These are phyloP conservation scores for Onthophagus sagittarius DNA, from an alignment of 2,888 invertebrate species.

Conservation along the genomic window DNA sequence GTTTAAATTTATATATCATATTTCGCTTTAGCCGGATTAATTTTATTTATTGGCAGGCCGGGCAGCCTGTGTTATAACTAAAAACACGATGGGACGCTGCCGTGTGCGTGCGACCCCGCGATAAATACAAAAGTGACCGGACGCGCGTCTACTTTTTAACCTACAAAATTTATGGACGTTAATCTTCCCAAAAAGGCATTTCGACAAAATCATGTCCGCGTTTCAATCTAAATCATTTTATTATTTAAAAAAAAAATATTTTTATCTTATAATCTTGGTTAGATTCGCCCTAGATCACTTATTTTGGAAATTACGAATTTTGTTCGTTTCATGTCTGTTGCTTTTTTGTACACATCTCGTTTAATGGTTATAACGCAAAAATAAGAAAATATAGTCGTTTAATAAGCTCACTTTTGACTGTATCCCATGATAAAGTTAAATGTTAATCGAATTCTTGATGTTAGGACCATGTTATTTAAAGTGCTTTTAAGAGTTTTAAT, in stretches of 20 bases:
- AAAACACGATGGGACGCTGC: constrained; percentile 39
- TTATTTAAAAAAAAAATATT: neutral
- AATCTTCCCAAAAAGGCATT: neutral
- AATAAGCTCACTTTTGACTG: no score
- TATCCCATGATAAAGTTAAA: no score
- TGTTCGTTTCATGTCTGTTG: no score
- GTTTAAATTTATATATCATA: constrained; percentile 25
- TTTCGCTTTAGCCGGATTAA: constrained; percentile 32
- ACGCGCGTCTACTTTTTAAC: neutral
- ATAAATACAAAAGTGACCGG: constrained; percentile 23
- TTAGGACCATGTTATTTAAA: no score
- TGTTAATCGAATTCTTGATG: no score
- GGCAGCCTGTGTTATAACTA: constrained; percentile 22
- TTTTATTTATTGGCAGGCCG: constrained; percentile 37
- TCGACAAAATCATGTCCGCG: neutral
- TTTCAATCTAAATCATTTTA: neutral
- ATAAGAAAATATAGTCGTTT: no score
- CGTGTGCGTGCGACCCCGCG: constrained; percentile 24
- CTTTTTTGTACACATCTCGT: no score
- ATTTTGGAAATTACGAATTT: no score
- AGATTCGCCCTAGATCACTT: no score
- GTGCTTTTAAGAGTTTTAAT: no score
- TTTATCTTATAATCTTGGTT: no score
- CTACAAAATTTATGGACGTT: neutral
- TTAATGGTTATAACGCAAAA: no score